phyloP scores from a whole-genome alignment of 1,140 invertebrate species.

The Platorchestia sp. region DNA sequence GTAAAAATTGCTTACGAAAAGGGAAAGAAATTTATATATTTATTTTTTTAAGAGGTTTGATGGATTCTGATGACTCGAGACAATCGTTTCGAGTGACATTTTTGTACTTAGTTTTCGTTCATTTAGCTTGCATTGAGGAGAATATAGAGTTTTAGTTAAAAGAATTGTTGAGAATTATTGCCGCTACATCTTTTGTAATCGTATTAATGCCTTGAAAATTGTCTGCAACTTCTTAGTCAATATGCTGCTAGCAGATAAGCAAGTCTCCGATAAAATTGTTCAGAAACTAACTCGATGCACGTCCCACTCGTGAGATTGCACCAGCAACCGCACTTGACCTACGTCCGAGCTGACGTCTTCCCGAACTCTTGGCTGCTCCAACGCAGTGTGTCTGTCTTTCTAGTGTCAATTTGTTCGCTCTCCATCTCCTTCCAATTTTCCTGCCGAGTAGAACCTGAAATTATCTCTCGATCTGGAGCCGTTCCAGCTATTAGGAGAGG shows the following conservation, averaged over 20 bases:
- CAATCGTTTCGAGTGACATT: no score
- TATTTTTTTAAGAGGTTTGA: no score
- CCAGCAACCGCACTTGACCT: not conserved
- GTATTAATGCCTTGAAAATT: no score
- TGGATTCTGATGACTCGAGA: no score
- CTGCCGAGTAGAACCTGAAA: not conserved
- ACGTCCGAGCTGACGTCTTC: not conserved
- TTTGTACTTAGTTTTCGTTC: no score
- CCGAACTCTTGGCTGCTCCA: not conserved
- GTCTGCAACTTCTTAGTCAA: not conserved
- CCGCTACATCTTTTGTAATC: no score
- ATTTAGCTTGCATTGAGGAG: no score
- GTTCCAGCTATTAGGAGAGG: conserved; percentile 6
- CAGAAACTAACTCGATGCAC: not conserved
- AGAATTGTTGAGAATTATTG: no score
- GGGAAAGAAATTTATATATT: no score
- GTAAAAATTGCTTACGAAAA: no score
- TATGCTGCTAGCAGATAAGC: not conserved
- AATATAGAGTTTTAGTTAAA: no score
- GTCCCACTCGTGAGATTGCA: not conserved
- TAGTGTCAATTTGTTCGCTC: conserved; percentile 7
- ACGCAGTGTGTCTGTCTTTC: conserved; percentile 6
- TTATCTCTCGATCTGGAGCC: conserved; percentile 6
- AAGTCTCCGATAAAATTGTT: not conserved
- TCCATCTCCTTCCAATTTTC: conserved; percentile 7